A percentile compares a stretch with the other conserved stretches of the same genome.
Conservation (phyloP, 2,113 vertebrate species). For the Monopterus albus region DNA sequence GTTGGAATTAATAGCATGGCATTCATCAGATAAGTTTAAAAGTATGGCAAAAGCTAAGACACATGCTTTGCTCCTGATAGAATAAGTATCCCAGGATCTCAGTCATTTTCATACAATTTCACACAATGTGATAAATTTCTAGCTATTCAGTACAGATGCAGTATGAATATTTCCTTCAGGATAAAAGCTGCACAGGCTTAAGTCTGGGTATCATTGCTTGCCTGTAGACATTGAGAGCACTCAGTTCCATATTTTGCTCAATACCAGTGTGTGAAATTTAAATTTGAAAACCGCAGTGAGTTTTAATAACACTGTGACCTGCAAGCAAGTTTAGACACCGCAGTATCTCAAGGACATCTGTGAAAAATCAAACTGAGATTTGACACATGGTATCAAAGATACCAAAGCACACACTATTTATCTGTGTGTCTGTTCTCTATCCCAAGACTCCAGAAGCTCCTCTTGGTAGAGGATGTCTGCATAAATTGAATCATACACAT, state of each 20-base stretch:
- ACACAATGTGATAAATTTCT: not conserved
- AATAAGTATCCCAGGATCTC: not conserved
- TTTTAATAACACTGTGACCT: conserved; percentile 42
- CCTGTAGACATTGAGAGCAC: conserved; percentile 9
- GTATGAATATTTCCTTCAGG: conserved; percentile 25
- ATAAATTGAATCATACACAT: conserved; percentile 42
- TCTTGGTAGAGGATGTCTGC: conserved; percentile 16
- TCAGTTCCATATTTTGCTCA: not conserved
- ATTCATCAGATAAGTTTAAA: conserved; percentile 18
- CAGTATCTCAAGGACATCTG: conserved; percentile 33
- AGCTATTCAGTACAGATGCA: not conserved
- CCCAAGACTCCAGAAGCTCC: conserved; percentile 4
- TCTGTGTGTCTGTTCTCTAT: conserved; percentile 51
- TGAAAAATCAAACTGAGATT: conserved; percentile 26
- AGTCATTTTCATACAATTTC: not conserved
- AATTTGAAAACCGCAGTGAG: conserved; percentile 27
- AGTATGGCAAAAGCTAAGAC: not conserved
- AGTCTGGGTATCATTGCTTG: not conserved
- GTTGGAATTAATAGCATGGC: conserved; percentile 12
- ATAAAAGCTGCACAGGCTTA: conserved; percentile 24
- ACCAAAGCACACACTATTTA: conserved; percentile 27
- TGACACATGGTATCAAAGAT: conserved; percentile 22
- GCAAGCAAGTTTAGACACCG: not conserved
- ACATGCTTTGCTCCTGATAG: not conserved
- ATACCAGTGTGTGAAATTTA: conserved; percentile 19